Base-by-base conservation (phyloP, 30 jellyfish, hydroid and myxozoan species). In the Turritopsis rubra region DNA sequence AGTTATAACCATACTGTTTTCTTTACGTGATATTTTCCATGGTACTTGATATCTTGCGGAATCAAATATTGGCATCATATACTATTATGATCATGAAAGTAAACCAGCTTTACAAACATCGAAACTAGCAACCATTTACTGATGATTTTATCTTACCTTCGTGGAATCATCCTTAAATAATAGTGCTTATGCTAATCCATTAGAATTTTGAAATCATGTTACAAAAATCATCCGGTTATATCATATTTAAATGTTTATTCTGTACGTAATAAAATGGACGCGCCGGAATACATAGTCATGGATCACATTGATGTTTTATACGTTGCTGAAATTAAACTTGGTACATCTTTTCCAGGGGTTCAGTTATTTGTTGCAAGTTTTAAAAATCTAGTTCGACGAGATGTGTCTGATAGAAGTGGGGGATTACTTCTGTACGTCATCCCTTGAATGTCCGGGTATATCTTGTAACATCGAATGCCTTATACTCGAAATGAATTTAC, bases 401-500 rank as follows among this genome's bases (percentile, higher is more conserved):
- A 60, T 60, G 73, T 60, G 21, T 60, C 73, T 18, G 21, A 23
- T 60, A 60, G 0, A 23, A 60, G 73, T 60, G 73, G 73, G 0
- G 73, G 73, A 18, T 60, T 60, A 60, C 21, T 60, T 18, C 73
- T 60, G 21, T 60, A 60, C 21, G 73, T 60, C 19, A 60, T 60
- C 21, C 21, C 21, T 60, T 21, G 24, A 72, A 18, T 26, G 81
- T 72, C 41, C 41, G 28, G 30, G 19, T 18, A 72, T 26, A 25
- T 72, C 83, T 17, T 8, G 18, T 26, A 75, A 25, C 17, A 30
- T 81, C 28, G 83, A 54, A 27, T 81, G 85, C 28, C 52, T 52
- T 60, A 18, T 54, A 19, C 21, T 66, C 79, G 71, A 60, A 53
- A 65, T 79, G 27, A 86, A 79, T 86, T 24, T 86, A 26, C 79